Percentiles rank a stretch among this genome's conserved stretches.
Conservation (phyloP, 1,140 invertebrate species). For the Tetraneura akinire region DNA sequence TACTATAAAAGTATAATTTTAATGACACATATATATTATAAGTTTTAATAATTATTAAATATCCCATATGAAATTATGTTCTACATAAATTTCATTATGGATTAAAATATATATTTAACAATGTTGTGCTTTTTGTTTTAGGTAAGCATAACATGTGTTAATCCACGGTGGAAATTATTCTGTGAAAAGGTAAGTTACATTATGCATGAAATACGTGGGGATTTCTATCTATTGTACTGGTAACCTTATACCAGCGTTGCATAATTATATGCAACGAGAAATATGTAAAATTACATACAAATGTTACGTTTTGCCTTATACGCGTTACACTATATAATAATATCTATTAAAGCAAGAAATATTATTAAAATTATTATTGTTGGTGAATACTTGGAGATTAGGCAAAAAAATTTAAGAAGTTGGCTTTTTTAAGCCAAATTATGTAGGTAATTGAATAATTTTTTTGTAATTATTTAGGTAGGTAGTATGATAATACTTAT, state of each 20-base stretch:
- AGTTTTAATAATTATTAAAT: no score
- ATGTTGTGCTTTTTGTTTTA: conserved; percentile 34
- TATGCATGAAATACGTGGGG: conserved; percentile 4
- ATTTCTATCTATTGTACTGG: not conserved
- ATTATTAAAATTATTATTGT: no score
- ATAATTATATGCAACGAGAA: not conserved
- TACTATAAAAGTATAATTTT: no score
- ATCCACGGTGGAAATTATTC: conserved; percentile 9
- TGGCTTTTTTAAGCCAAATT: no score
- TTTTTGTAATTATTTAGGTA: no score
- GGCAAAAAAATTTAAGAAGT: no score
- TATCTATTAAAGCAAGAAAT: no score
- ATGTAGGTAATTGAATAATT: no score
- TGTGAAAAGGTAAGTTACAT: conserved; percentile 30
- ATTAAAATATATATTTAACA: not conserved
- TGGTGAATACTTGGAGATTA: not conserved
- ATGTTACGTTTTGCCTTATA: not conserved
- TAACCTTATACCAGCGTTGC: not conserved
- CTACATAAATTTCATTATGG: not conserved
- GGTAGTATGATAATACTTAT: no score
- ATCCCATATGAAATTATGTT: no score
- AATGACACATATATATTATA: no score
- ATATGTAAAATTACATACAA: not conserved
- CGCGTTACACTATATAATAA: no score
- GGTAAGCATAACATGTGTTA: conserved; percentile 34